phyloP scores from a whole-genome alignment of 2,113 vertebrate species.

The Aphelocoma coerulescens region DNA sequence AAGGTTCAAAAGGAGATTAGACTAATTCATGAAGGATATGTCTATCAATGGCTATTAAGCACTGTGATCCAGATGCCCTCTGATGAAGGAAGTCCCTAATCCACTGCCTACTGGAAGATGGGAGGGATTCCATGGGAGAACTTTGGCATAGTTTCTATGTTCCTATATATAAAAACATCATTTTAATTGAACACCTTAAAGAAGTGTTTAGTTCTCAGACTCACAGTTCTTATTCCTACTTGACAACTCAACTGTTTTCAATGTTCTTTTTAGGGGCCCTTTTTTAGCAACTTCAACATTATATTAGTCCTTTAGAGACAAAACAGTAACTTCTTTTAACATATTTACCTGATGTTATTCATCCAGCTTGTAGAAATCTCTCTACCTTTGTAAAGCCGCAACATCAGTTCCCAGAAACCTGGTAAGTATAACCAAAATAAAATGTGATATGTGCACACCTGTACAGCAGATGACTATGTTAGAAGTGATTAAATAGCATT shows the following conservation, averaged over 20 bases:
- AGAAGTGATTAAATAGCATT: slow-evolving; percentile 56
- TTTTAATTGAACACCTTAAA: background rate
- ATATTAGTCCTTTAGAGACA: background rate
- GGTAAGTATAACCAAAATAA: slow-evolving; percentile 58
- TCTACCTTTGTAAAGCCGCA: slow-evolving; percentile 41
- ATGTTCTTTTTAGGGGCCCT: background rate
- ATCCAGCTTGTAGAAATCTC: background rate
- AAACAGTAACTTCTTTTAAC: slow-evolving; percentile 33
- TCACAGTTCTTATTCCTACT: background rate
- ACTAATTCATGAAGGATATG: slow-evolving; percentile 40
- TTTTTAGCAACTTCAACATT: background rate
- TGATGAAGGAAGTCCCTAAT: background rate
- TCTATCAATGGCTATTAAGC: slow-evolving; percentile 41
- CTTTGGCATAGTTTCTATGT: background rate
- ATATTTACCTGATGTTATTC: slow-evolving; percentile 11
- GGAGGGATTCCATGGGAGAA: background rate
- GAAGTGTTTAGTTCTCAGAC: background rate
- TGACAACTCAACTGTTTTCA: background rate
- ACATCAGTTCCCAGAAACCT: slow-evolving; percentile 38
- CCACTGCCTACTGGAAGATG: background rate
- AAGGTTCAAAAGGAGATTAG: slow-evolving; percentile 37
- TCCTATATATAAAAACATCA: background rate
- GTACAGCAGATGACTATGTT: slow-evolving; percentile 74
- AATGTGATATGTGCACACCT: slow-evolving; percentile 69
- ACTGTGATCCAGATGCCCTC: slow-evolving; percentile 6